Percentiles rank a stretch among this genome's conserved stretches.
Evolutionary conservation across 2,113 vertebrate genomes (phyloP).

Genomic region (Engraulis encrasicolus): DNA sequence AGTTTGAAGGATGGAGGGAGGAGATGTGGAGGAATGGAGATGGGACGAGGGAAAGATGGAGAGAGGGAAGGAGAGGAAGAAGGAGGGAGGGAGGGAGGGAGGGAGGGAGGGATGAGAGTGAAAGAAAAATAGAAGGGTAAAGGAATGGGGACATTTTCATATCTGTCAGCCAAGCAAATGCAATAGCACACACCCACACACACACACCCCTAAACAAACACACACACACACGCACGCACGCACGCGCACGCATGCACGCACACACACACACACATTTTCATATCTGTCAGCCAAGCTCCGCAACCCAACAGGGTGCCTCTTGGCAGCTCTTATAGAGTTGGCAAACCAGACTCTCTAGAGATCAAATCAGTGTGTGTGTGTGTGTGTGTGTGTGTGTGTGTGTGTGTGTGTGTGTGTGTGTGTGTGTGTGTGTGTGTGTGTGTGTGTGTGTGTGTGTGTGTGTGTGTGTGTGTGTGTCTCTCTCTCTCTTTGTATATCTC

Average conservation of each 20-base stretch:
- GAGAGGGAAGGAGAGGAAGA: neutral
- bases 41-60: neutral
- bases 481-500: too few species aligned
- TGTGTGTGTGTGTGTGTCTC: too few species aligned
- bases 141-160: constrained; percentile 17
- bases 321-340: constrained; percentile 53
- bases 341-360: constrained; percentile 53
- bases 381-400: neutral
- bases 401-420: neutral
- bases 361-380: neutral
- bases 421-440: too few species aligned
- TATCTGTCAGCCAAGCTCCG: constrained; percentile 48
- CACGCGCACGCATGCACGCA: too few species aligned
- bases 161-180: too few species aligned
- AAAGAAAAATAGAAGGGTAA: constrained; percentile 11
- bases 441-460: too few species aligned
- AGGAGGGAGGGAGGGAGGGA: neutral
- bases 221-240: too few species aligned
- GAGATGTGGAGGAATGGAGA: neutral
- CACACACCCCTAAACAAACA: too few species aligned
- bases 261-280: too few species aligned
- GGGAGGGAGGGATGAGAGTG: neutral
- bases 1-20: too few species aligned
- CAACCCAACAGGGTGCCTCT: constrained; percentile 58
- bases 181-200: too few species aligned